These are phyloP conservation scores for Phrixothrix hirtus DNA, from an alignment of 2,888 invertebrate genomes.

Conservation along the genomic window DNA sequence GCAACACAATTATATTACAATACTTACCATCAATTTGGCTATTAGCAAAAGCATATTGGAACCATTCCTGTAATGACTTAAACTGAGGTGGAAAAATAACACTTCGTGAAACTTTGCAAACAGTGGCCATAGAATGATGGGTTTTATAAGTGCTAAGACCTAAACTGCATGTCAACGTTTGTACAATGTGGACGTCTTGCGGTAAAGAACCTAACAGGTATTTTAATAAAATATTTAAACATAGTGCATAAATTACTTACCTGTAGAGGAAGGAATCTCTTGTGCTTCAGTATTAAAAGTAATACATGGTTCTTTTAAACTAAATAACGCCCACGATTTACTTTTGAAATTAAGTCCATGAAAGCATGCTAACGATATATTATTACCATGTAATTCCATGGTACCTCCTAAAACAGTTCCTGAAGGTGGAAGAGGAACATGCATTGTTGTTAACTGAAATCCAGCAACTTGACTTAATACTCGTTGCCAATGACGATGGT, in stretches of 20 bases:
- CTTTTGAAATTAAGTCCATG: conserved; percentile 96
- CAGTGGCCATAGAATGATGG: conserved; percentile 91
- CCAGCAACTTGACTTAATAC: conserved; percentile 82
- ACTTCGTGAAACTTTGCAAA: conserved; percentile 88
- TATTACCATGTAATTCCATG: conserved; percentile 85
- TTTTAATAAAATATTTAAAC: too few relatives aligned
- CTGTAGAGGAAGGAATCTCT: conserved; percentile 72
- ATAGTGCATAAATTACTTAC: too few relatives aligned
- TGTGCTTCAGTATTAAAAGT: conserved; percentile 93
- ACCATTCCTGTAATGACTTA: conserved; percentile 93
- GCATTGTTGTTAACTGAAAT: conserved; percentile 74
- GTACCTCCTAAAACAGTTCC: conserved; percentile 87
- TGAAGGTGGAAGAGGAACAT: conserved; percentile 67
- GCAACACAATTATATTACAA: not conserved
- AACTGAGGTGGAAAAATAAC: conserved; percentile 95
- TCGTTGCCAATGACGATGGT: conserved; percentile 94
- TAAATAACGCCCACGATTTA: conserved; percentile 95
- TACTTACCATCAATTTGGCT: conserved; percentile 88
- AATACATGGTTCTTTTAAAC: conserved; percentile 88
- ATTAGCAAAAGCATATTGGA: conserved; percentile 93
- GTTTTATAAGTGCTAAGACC: conserved; percentile 71
- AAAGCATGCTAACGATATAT: conserved; percentile 94
- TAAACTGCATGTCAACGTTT: conserved; percentile 86
- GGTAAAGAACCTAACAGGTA: too few relatives aligned
- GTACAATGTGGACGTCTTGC: conserved; percentile 79